phyloP scores from a whole-genome alignment of 2,797 vertebrate genomes.

The Toxotes lorentzi region DNA sequence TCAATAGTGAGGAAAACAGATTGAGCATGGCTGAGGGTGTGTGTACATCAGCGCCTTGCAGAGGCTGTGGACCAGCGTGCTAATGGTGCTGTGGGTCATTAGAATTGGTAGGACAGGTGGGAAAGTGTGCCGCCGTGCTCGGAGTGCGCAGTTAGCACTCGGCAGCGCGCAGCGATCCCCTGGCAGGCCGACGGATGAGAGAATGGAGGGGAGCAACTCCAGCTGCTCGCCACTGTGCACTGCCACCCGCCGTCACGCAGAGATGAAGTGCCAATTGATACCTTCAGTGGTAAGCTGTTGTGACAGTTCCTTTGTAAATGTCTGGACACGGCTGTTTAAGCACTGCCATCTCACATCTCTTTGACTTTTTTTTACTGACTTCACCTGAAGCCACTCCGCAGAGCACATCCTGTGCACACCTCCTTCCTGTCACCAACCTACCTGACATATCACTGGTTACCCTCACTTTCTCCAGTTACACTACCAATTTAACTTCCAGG shows the following conservation, averaged over 20 bases:
- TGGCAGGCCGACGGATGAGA: conserved; percentile 62
- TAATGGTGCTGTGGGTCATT: conserved; percentile 64
- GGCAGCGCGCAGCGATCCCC: conserved; percentile 26
- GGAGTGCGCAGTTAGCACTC: conserved; percentile 58
- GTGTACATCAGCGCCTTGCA: conserved; percentile 36
- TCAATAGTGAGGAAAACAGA: conserved; percentile 33
- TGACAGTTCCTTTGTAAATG: conserved; percentile 75
- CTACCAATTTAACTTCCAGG: conserved; percentile 38
- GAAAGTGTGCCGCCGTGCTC: conserved; percentile 32
- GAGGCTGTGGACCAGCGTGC: conserved; percentile 34
- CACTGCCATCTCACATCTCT: conserved; percentile 53
- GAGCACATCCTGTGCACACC: conserved; percentile 13
- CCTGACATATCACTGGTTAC: conserved; percentile 11
- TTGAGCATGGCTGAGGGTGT: conserved; percentile 15
- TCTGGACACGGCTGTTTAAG: conserved; percentile 67
- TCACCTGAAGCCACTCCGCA: conserved; percentile 19
- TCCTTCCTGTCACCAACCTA: conserved; percentile 20
- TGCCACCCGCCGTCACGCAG: conserved; percentile 39
- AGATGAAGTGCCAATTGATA: conserved; percentile 68
- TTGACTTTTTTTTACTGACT: conserved; percentile 48
- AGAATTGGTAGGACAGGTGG: conserved; percentile 68
- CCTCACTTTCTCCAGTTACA: conserved; percentile 28
- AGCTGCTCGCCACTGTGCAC: conserved; percentile 55
- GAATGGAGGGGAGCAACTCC: conserved; percentile 42
- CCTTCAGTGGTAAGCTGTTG: conserved; percentile 63